A percentile compares a stretch with the other conserved stretches of the same genome.
These are phyloP conservation scores for Eudasyphora cyanicolor DNA, from an alignment of 2,888 invertebrate species.

Conservation along the genomic window DNA sequence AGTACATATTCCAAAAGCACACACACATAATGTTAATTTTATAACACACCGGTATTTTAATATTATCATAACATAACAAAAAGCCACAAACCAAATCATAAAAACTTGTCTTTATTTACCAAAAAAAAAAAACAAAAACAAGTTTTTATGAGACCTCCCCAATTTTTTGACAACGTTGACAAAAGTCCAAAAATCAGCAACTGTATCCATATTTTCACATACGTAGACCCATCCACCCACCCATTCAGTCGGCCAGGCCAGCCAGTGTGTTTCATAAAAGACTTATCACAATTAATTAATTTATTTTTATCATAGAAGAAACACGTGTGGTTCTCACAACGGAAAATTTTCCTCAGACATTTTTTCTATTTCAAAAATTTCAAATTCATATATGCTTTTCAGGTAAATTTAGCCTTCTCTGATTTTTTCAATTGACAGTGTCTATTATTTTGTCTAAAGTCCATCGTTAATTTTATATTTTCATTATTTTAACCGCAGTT, in stretches of 20 bases:
- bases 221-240: neutral
- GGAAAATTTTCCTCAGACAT: constrained; percentile 11
- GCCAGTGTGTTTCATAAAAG: neutral
- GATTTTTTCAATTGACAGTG: too few relatives aligned
- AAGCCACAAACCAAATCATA: neutral
- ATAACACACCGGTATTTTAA: neutral
- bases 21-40: neutral
- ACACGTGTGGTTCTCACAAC: constrained; percentile 22
- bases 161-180: constrained; percentile 25
- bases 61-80: neutral
- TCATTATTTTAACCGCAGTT: neutral
- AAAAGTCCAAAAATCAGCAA: neutral
- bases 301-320: constrained; percentile 14
- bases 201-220: neutral
- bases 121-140: constrained; percentile 15
- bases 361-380: neutral
- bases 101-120: neutral
- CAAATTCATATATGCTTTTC: neutral
- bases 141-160: neutral
- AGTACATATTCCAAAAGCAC: constrained; percentile 6
- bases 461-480: neutral
- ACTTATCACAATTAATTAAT: neutral
- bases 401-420: too few relatives aligned
- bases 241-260: neutral
- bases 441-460: constrained; percentile 36